phyloP scores from a whole-genome alignment of 2,797 vertebrate species.

The Falco berigora region DNA sequence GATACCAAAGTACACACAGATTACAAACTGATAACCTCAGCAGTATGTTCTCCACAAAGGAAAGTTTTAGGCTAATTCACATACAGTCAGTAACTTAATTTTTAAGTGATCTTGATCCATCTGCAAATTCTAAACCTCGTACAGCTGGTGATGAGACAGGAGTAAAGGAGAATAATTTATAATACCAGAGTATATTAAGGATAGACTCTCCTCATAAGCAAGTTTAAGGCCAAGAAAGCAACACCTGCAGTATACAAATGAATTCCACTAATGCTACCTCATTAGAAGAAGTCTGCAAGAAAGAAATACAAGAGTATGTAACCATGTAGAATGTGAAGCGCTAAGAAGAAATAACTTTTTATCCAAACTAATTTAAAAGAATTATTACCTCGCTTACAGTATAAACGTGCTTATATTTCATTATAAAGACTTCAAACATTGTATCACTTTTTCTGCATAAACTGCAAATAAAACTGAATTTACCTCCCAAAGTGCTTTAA shows the following conservation, averaged over 20 bases:
- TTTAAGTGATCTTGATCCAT: background rate
- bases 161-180: background rate
- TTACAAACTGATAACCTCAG: background rate
- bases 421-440: background rate
- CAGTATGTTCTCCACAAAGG: background rate
- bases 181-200: background rate
- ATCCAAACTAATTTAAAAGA: slow-evolving; percentile 21
- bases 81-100: background rate
- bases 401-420: background rate
- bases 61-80: background rate
- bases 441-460: background rate
- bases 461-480: slow-evolving; percentile 48
- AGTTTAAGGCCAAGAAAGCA: background rate
- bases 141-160: background rate
- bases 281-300: slow-evolving; percentile 7
- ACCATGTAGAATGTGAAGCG: slow-evolving; percentile 39
- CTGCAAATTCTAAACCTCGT: background rate
- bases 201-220: slow-evolving; percentile 2
- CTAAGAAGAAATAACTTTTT: slow-evolving; percentile 27
- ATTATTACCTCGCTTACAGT: background rate
- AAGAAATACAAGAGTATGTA: slow-evolving; percentile 49
- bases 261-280: slow-evolving; percentile 12
- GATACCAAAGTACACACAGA: background rate
- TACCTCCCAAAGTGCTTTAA: slow-evolving; percentile 96
- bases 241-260: background rate